A percentile compares a stretch with the other conserved stretches of the same genome.
These are phyloP conservation scores for Eupsittula cactorum DNA, from an alignment of 2,113 vertebrate genomes.

Conservation along the genomic window DNA sequence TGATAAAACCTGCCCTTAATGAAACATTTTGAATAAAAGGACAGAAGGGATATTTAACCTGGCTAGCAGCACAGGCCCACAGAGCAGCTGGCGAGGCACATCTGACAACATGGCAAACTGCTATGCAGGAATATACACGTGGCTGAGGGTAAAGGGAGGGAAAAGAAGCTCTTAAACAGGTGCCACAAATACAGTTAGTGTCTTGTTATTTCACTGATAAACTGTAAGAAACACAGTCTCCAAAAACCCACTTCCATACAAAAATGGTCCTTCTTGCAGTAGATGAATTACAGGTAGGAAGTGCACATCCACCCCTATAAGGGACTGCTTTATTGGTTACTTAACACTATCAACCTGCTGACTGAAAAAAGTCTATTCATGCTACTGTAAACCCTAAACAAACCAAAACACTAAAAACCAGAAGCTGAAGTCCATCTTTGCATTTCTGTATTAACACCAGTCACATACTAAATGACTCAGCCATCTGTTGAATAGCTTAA, in stretches of 20 bases:
- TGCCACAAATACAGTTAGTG: not conserved
- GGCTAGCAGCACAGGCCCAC: not conserved
- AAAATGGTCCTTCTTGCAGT: not conserved
- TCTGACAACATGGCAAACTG: fast-evolving
- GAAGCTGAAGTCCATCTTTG: not conserved
- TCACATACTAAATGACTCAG: not conserved
- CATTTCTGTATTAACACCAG: not conserved
- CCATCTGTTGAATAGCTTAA: not conserved
- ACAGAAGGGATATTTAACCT: not conserved
- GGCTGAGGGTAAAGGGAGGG: not conserved
- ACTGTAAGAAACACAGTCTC: not conserved
- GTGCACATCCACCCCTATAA: not conserved
- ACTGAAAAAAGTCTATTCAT: not conserved
- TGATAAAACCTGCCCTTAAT: not conserved
- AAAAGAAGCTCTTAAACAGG: not conserved
- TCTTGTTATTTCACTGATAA: not conserved
- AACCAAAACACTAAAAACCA: not conserved
- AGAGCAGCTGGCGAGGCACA: not conserved
- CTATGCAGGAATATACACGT: too few species aligned
- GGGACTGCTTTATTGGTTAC: not conserved
- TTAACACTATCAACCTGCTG: not conserved
- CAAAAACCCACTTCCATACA: not conserved
- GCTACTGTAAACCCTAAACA: not conserved
- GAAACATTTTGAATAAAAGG: not conserved
- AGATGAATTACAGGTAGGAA: not conserved